Evolutionary conservation across 2,113 vertebrate genomes (phyloP), one percentile per base, ranked within the genome.

Genomic region (Lepus timidus): DNA sequence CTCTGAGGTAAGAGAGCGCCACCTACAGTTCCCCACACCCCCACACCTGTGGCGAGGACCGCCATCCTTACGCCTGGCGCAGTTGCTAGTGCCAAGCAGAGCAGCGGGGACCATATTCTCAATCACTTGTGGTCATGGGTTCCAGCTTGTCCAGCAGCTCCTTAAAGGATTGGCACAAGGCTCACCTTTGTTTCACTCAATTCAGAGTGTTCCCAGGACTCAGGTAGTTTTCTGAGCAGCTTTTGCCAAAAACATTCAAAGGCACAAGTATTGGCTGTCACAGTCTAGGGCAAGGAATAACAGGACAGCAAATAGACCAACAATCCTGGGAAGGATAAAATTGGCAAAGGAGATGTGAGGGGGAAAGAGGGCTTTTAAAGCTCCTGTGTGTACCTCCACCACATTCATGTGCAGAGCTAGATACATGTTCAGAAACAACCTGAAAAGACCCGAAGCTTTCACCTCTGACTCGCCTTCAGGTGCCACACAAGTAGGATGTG

Each of bases 241-340:
- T 4, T 16, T 33, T 87, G 83, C 62, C 61, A 80, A 87, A 83
- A 82, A 23, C 23, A 55, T 76, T 93, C 62, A 87, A 68, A 76
- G 16, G 70, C 51, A 92, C 83, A 33, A 5, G 6, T 88, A 84
- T 76, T 82, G 36, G 16, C 19, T 33, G 17, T 33, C 61, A 36
- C 6, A 64, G 83, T 78, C 44, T 71, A 27, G 22, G 27, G 6
- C n/a, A 78, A 4, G 19, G 39, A 31, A 84, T 5, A 68, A 88
- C 1, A 52, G 61, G 62, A 12, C 76, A 76, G 70, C 2, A 71
- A 44, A 83, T 4, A 71, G 51, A 44, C 68, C 14, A 23, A 44
- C 51, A 84, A 29, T 3, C 44, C 71, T 71, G 9, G 55, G n/a
- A 31, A 84, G 27, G 71, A 92, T 65, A 4, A 55, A 33, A 8